phyloP scores from a whole-genome alignment of 2,113 vertebrate genomes.

The Vulpes ferrilata region DNA sequence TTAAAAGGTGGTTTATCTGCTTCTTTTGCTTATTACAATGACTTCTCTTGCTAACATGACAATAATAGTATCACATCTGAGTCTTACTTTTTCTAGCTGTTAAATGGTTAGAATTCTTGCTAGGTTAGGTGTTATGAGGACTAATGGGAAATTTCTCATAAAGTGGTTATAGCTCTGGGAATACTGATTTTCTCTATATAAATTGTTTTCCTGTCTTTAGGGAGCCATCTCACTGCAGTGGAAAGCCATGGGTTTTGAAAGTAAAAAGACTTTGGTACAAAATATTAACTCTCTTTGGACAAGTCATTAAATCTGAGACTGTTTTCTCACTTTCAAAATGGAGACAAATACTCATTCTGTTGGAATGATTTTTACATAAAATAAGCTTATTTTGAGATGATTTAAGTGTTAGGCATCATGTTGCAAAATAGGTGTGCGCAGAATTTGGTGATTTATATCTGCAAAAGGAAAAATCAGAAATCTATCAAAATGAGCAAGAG shows the following conservation, averaged over 20 bases:
- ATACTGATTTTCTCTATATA: background rate
- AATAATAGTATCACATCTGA: background rate
- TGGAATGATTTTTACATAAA: background rate
- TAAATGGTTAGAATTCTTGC: background rate
- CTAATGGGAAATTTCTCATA: slow-evolving; percentile 23
- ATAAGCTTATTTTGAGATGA: background rate
- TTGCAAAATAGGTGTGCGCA: background rate
- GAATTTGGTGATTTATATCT: background rate
- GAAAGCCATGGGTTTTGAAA: background rate
- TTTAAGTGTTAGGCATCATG: background rate
- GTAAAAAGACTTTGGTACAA: background rate
- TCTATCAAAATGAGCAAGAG: background rate
- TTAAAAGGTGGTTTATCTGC: background rate
- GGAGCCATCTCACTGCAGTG: background rate
- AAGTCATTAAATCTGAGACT: background rate
- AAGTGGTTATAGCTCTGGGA: background rate
- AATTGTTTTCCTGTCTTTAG: background rate
- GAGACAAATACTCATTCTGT: background rate
- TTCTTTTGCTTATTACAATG: background rate
- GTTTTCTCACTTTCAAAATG: slow-evolving; percentile 16
- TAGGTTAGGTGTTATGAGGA: background rate
- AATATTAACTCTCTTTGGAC: background rate
- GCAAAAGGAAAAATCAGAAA: background rate
- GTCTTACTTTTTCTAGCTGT: background rate
- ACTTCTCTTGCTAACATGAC: background rate